Percentiles rank a stretch among this genome's conserved stretches.
Evolutionary conservation across 2,797 vertebrate genomes (phyloP).

Genomic region (Danio jaintianensis): DNA sequence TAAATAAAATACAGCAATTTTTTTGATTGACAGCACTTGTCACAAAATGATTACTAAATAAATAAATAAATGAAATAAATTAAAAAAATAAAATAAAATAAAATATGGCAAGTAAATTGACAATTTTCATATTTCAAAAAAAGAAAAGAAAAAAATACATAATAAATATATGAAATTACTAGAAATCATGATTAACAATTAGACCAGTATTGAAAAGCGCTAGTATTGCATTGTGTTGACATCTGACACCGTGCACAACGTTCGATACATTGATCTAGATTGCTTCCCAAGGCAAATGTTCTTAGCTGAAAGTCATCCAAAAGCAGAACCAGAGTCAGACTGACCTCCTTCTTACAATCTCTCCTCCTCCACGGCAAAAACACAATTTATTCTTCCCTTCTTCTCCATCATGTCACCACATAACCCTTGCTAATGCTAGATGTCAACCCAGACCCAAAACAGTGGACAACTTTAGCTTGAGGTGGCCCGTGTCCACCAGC

Average conservation of each 20-base stretch:
- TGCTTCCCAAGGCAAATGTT: not conserved
- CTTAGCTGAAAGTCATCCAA: constrained; percentile 19
- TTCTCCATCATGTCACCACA: constrained; percentile 52
- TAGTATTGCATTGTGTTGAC: not conserved
- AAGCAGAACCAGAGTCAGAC: constrained; percentile 30
- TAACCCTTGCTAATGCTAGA: constrained; percentile 67
- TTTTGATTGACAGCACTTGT: too few relatives aligned
- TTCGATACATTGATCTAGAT: constrained; percentile 14
- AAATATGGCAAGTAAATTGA: too few relatives aligned
- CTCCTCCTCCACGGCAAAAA: constrained; percentile 54
- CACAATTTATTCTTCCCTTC: constrained; percentile 53
- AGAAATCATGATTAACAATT: not conserved
- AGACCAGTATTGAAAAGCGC: not conserved
- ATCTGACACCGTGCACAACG: not conserved
- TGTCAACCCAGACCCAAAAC: constrained; percentile 61
- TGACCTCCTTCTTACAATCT: constrained; percentile 35
- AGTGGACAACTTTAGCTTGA: constrained; percentile 54
- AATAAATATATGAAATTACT: too few relatives aligned
- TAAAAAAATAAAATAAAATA: too few relatives aligned
- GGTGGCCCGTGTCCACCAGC: constrained; percentile 60
- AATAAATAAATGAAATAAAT: too few relatives aligned
- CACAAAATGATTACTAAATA: too few relatives aligned
- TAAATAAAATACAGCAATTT: too few relatives aligned
- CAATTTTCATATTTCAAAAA: too few relatives aligned
- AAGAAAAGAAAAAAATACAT: too few relatives aligned